Base-by-base conservation (phyloP, 2,888 invertebrate species). In the Himalopsyche tibetana region DNA sequence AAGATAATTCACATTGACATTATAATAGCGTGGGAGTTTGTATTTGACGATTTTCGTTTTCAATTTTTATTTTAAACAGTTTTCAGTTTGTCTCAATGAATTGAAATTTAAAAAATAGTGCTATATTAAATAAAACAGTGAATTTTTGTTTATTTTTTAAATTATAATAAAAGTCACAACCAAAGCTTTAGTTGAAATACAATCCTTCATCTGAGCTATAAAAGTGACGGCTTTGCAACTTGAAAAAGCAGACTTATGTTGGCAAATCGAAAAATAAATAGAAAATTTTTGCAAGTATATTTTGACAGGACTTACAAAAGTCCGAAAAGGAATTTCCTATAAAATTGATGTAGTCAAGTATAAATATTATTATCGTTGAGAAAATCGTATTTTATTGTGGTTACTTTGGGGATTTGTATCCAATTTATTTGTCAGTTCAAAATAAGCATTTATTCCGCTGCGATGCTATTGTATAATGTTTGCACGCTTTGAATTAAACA, bases 341-440 rank as follows among this genome's bases (percentile, higher is more conserved):
- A 63, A 63, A 63, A 63, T 28, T 63, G 63, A 63, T 63, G 63
- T 63, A 63, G 63, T n/a, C 63, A 63, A 63, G 63, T 63, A 63
- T 63, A 63, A 63, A 63, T 63, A 63, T 63, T 63, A 19, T 63
- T 40, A 42, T 42, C 80, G 80, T 42, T n/a, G 28, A 80, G 42
- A 6, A 80, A 80, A 80, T 80, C 80, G 42, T 36, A 80, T 80
- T 80, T 80, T 80, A 42, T 80, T 19, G 38, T 80, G 38, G 79
- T 40, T 38, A 79, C 79, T 36, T 79, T 79, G 17, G 36, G 40
- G 42, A 80, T 80, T 38, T 40, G 80, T 80, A 80, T 80, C 80
- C 80, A 42, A 80, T 80, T 80, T 80, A n/a, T 80, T 38, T 80
- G 80, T 42, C 80, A 80, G 40, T n/a, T 80, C n/a, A 40, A 80